Percentiles rank a stretch among this genome's conserved stretches.
Conservation (phyloP, 1,140 invertebrate genomes). For the Drosophila rhopaloa region DNA sequence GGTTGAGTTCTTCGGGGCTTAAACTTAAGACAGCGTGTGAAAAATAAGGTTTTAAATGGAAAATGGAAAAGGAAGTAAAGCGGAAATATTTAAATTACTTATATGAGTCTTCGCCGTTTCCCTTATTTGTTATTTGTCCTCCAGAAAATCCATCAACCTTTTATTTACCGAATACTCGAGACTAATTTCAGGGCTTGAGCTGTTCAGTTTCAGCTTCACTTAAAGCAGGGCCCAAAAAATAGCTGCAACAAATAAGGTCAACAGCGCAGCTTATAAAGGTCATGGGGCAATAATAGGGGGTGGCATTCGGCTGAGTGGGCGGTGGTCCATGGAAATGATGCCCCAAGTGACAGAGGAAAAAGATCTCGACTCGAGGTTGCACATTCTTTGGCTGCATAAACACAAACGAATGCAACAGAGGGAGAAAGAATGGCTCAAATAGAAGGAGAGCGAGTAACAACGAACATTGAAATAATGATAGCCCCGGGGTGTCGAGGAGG, state of each 20-base stretch:
- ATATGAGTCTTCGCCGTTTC: background rate
- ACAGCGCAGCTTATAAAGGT: constrained; percentile 73
- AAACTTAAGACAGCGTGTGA: constrained; percentile 36
- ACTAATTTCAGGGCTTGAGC: constrained; percentile 72
- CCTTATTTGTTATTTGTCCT: background rate
- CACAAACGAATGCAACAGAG: constrained; percentile 31
- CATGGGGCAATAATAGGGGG: constrained; percentile 58
- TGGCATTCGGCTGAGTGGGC: constrained; percentile 15
- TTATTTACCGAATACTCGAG: constrained; percentile 55
- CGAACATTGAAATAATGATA: constrained; percentile 76
- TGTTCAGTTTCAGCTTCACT: constrained; percentile 34
- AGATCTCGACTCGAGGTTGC: constrained; percentile 60
- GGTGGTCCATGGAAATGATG: constrained; percentile 29
- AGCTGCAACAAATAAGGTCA: constrained; percentile 73
- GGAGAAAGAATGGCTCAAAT: constrained; percentile 34
- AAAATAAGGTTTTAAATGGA: constrained; percentile 9
- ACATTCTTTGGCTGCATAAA: constrained; percentile 38
- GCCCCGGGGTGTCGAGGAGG: constrained; percentile 58
- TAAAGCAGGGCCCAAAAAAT: constrained; percentile 26
- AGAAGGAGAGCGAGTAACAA: constrained; percentile 36
- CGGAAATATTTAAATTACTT: constrained; percentile 26
- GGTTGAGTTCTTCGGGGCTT: constrained; percentile 17
- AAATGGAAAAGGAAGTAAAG: constrained; percentile 4
- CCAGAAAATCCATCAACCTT: constrained; percentile 10
- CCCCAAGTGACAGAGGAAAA: constrained; percentile 63